phyloP scores from a whole-genome alignment of 2,797 vertebrate species.

The Rhinogobio ventralis region DNA sequence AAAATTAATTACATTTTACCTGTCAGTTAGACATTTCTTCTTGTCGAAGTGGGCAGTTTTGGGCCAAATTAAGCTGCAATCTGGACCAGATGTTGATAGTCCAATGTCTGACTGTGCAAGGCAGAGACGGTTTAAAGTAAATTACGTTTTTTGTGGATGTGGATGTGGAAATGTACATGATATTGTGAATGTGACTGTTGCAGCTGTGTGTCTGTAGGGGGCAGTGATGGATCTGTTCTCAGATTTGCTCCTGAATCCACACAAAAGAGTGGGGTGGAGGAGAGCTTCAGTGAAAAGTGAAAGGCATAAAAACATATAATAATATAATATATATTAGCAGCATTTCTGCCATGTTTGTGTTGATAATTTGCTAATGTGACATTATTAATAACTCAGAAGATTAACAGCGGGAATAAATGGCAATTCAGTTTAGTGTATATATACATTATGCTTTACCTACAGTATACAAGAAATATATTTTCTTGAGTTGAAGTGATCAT shows the following conservation, averaged over 20 bases:
- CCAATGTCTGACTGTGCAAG: background rate
- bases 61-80: too few species aligned
- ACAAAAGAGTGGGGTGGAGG: background rate
- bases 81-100: background rate
- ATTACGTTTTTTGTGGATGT: too few species aligned
- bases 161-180: background rate
- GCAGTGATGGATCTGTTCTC: slow-evolving; percentile 16
- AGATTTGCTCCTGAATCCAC: background rate
- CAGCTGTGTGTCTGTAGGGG: slow-evolving; percentile 16
- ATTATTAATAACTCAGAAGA: background rate
- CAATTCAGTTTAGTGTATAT: too few species aligned
- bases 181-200: background rate
- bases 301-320: background rate
- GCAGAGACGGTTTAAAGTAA: background rate
- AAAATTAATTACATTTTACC: too few species aligned
- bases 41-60: too few species aligned
- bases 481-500: background rate
- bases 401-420: too few species aligned
- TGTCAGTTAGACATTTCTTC: too few species aligned
- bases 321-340: background rate
- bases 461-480: background rate
- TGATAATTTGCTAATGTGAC: background rate
- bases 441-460: background rate
- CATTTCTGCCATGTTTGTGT: background rate
- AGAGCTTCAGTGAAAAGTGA: background rate